Conservation (phyloP, 2,888 invertebrate genomes). For the Tetramorium bicarinatum region DNA sequence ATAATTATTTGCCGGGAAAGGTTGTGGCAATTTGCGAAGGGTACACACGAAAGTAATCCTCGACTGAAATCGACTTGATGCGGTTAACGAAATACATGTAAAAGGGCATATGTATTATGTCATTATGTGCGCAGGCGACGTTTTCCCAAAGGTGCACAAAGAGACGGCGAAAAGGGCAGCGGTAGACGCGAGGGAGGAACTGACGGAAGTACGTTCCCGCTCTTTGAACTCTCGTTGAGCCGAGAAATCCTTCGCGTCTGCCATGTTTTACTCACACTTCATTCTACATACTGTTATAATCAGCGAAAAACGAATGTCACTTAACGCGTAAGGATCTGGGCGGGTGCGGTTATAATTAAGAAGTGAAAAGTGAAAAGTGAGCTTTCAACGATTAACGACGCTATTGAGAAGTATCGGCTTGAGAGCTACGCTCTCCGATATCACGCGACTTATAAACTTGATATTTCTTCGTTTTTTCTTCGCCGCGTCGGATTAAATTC, state of each 20-base stretch:
- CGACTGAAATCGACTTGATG: slow-evolving; percentile 5
- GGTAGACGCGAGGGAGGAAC: slow-evolving; percentile 17
- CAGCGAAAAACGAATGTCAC: slow-evolving; percentile 56
- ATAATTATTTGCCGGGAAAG: background rate
- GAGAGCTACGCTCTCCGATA: background rate
- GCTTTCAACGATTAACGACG: slow-evolving; percentile 61
- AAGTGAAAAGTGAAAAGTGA: slow-evolving; percentile 56
- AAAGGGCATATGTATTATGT: slow-evolving; percentile 2
- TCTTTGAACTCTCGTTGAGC: slow-evolving; percentile 64
- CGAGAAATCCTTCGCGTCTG: slow-evolving; percentile 51
- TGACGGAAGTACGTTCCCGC: slow-evolving; percentile 49
- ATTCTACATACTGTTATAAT: slow-evolving; percentile 65
- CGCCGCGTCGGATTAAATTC: background rate
- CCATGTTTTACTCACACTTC: slow-evolving; percentile 45
- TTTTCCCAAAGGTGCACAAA: slow-evolving; percentile 28
- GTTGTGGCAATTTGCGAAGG: background rate
- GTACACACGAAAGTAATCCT: background rate
- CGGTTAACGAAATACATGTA: slow-evolving; percentile 4
- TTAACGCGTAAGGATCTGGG: slow-evolving; percentile 33
- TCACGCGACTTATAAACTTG: background rate
- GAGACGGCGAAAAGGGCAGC: slow-evolving; percentile 23
- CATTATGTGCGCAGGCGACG: slow-evolving; percentile 2
- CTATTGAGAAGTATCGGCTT: slow-evolving; percentile 52
- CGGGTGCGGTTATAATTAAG: slow-evolving; percentile 59
- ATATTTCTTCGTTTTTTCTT: background rate